Percentiles rank a stretch among this genome's conserved stretches.
Evolutionary conservation across 2,113 vertebrate genomes (phyloP).

Genomic region (Campylorhamphus procurvoides): DNA sequence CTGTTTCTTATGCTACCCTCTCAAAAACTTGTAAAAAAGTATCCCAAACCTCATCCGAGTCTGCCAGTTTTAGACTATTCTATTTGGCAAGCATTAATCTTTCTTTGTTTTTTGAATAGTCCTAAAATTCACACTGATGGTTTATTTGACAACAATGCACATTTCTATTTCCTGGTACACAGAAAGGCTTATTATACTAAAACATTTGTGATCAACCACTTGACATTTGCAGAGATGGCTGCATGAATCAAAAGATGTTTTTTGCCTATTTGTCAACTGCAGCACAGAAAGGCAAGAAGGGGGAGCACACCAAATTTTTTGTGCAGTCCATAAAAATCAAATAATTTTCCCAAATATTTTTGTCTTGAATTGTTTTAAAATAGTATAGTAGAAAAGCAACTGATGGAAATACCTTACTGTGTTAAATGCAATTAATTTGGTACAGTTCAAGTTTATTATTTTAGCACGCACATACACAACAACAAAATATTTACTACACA

Average conservation of each 20-base stretch:
- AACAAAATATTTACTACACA: background rate
- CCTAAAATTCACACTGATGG: background rate
- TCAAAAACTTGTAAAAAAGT: background rate
- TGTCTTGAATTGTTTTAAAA: background rate
- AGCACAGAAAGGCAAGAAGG: background rate
- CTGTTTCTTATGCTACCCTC: background rate
- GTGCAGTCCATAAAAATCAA: background rate
- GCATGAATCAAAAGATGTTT: background rate
- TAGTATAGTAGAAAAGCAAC: background rate
- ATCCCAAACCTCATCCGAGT: background rate
- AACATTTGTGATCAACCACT: background rate
- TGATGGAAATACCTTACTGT: background rate
- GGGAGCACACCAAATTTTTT: background rate
- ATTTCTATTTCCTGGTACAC: slow-evolving; percentile 37
- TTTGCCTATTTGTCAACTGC: background rate
- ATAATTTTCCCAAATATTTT: background rate
- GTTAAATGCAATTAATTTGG: background rate
- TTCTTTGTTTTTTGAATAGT: background rate
- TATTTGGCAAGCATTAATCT: background rate
- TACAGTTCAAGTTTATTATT: background rate
- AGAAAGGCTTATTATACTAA: background rate
- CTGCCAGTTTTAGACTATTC: background rate
- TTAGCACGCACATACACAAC: background rate
- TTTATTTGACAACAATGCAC: slow-evolving; percentile 33
- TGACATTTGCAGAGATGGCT: background rate